Percentiles rank a stretch among this genome's conserved stretches.
phyloP scores from a whole-genome alignment of 2,888 invertebrate genomes.

The Melipona beecheii region DNA sequence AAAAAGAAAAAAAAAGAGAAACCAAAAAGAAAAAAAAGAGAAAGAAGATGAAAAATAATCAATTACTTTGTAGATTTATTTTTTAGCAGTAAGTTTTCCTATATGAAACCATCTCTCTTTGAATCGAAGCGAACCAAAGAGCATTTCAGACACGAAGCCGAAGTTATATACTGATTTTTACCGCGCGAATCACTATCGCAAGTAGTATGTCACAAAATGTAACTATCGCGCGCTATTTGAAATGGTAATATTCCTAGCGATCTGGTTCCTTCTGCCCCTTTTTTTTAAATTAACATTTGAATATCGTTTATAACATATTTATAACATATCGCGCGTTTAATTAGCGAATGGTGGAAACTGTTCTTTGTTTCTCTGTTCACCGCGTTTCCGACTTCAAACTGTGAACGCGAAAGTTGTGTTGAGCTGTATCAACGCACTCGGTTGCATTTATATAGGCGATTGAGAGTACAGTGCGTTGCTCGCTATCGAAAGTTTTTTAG shows the following conservation, averaged over 20 bases:
- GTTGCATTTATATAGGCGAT: neutral
- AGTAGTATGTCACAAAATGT: slow-evolving; percentile 51
- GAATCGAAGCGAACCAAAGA: slow-evolving; percentile 10
- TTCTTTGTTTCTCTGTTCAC: neutral
- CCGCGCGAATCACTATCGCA: slow-evolving; percentile 30
- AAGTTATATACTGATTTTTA: slow-evolving; percentile 48
- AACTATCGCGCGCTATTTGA: slow-evolving; percentile 50
- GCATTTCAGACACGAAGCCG: slow-evolving; percentile 18
- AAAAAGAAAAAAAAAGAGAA: neutral
- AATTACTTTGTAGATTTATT: slow-evolving; percentile 62
- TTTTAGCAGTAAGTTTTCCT: slow-evolving; percentile 53
- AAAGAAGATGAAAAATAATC: slow-evolving; percentile 15
- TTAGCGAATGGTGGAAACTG: neutral
- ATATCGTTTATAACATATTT: neutral
- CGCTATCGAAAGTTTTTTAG: slow-evolving; percentile 15
- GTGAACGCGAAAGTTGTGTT: neutral
- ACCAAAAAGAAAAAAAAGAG: neutral
- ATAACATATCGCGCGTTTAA: neutral
- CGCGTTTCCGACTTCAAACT: neutral
- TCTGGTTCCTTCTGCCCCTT: neutral
- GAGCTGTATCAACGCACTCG: neutral
- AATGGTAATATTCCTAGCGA: neutral
- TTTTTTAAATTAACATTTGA: neutral
- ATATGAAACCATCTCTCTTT: slow-evolving; percentile 15
- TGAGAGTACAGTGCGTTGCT: slow-evolving; percentile 9